Conservation (phyloP, 2,888 invertebrate genomes). For the Harpalus rufipes region DNA sequence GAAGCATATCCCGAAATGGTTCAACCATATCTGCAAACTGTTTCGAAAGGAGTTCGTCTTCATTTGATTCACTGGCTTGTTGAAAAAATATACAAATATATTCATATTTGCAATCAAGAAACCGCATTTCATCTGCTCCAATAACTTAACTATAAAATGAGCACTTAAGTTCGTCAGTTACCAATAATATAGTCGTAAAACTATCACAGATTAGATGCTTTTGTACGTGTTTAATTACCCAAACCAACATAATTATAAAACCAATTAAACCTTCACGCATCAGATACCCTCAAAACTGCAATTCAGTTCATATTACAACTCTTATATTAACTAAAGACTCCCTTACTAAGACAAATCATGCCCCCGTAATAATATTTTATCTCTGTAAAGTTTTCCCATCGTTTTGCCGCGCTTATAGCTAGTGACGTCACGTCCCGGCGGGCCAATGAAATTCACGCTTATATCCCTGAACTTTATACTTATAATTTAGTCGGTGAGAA, state of each 20-base stretch:
- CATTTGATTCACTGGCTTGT: too few species aligned
- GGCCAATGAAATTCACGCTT: conserved; percentile 66
- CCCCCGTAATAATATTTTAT: conserved; percentile 60
- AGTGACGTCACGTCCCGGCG: conserved; percentile 57
- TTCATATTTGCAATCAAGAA: too few species aligned
- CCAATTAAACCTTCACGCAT: conserved; percentile 46
- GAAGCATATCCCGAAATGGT: too few species aligned
- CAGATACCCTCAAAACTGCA: conserved; percentile 38
- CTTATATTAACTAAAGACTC: conserved; percentile 23
- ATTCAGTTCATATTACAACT: conserved; percentile 28
- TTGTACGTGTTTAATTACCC: conserved; percentile 30
- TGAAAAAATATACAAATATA: too few species aligned
- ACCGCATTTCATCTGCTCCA: background rate
- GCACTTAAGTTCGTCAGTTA: background rate
- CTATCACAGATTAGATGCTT: background rate
- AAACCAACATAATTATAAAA: conserved; percentile 44
- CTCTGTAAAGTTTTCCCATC: conserved; percentile 57
- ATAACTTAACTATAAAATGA: background rate
- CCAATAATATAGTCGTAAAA: background rate
- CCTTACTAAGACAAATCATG: conserved; percentile 49
- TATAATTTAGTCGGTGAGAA: conserved; percentile 53
- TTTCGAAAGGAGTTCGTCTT: too few species aligned
- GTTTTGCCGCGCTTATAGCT: conserved; percentile 38
- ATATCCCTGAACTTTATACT: conserved; percentile 66
- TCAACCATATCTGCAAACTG: too few species aligned